Conservation (phyloP, 1,140 invertebrate species). For the Nephila pilipes region DNA sequence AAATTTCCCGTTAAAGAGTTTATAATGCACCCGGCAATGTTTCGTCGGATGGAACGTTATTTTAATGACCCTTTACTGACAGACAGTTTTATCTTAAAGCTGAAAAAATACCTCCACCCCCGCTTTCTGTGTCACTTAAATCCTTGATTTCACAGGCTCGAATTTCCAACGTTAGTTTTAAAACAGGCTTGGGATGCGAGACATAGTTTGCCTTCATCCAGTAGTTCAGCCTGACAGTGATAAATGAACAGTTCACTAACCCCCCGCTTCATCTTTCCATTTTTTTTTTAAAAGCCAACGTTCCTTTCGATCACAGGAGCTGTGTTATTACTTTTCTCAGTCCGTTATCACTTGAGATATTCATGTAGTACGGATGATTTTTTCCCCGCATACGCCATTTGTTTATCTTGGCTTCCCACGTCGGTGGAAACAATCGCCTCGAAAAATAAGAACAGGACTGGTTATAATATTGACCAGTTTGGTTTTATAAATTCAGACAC, state of each 20-base stretch:
- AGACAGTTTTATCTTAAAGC: slow-evolving; percentile 71
- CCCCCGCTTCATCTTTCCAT: not conserved
- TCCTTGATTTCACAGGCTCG: slow-evolving; percentile 64
- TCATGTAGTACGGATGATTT: not conserved
- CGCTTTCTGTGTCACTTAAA: slow-evolving; percentile 57
- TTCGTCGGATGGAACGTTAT: slow-evolving; percentile 57
- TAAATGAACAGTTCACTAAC: slow-evolving; percentile 49
- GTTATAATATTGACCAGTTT: not conserved
- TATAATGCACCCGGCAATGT: slow-evolving; percentile 59
- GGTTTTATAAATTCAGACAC: not conserved
- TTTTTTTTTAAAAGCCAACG: not conserved
- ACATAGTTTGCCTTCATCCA: slow-evolving; percentile 54
- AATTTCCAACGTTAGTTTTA: slow-evolving; percentile 59
- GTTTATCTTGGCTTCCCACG: slow-evolving; percentile 49
- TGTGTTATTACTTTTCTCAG: slow-evolving; percentile 59
- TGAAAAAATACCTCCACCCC: slow-evolving; percentile 30
- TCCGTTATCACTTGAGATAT: slow-evolving; percentile 29
- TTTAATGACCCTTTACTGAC: slow-evolving; percentile 68
- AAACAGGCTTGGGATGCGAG: not conserved
- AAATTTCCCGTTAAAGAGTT: slow-evolving; percentile 71
- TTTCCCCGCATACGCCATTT: not conserved
- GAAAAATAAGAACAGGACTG: not conserved
- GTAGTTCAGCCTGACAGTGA: slow-evolving; percentile 37
- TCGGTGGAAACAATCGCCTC: not conserved
- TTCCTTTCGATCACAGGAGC: slow-evolving; percentile 33